A percentile compares a stretch with the other conserved stretches of the same genome.
Conservation (phyloP, 1,140 invertebrate genomes). For the Psilanteris sp. region DNA sequence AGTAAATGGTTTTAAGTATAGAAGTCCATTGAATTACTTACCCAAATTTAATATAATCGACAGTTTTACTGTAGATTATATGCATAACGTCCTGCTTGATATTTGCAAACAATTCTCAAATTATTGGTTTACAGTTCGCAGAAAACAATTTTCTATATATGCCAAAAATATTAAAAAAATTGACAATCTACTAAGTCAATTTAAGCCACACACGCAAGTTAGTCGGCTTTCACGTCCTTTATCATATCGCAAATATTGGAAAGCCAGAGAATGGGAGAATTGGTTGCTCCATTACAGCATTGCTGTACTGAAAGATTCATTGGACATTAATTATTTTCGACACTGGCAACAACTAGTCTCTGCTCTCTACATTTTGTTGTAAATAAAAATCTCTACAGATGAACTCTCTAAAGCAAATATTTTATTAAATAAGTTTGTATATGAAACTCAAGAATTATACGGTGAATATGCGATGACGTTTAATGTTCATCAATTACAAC, state of each 20-base stretch:
- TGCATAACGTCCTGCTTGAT: slow-evolving; percentile 30
- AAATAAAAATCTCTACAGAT: too few relatives aligned
- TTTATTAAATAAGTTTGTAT: too few relatives aligned
- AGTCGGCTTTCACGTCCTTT: slow-evolving; percentile 27
- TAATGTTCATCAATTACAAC: too few relatives aligned
- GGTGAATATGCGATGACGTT: too few relatives aligned
- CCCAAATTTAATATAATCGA: slow-evolving; percentile 35
- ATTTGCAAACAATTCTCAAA: slow-evolving; percentile 36
- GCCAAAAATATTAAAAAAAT: slow-evolving; percentile 17
- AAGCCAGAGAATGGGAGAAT: too few relatives aligned
- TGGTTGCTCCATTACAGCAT: too few relatives aligned
- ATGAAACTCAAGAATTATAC: too few relatives aligned
- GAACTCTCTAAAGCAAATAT: too few relatives aligned
- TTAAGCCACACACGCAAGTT: slow-evolving; percentile 37
- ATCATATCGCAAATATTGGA: too few relatives aligned
- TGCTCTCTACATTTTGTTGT: too few relatives aligned
- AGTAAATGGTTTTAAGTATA: slow-evolving; percentile 30
- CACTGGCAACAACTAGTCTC: too few relatives aligned
- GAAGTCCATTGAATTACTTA: slow-evolving; percentile 24
- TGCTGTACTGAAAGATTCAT: slow-evolving; percentile 21
- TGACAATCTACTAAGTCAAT: slow-evolving; percentile 9
- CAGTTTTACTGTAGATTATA: slow-evolving; percentile 34
- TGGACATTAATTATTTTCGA: too few relatives aligned
- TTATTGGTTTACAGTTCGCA: slow-evolving; percentile 25
- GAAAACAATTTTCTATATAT: slow-evolving; percentile 15